These are phyloP conservation scores for Cyclophora punctaria DNA, from an alignment of 2,888 invertebrate species.

Conservation along the genomic window DNA sequence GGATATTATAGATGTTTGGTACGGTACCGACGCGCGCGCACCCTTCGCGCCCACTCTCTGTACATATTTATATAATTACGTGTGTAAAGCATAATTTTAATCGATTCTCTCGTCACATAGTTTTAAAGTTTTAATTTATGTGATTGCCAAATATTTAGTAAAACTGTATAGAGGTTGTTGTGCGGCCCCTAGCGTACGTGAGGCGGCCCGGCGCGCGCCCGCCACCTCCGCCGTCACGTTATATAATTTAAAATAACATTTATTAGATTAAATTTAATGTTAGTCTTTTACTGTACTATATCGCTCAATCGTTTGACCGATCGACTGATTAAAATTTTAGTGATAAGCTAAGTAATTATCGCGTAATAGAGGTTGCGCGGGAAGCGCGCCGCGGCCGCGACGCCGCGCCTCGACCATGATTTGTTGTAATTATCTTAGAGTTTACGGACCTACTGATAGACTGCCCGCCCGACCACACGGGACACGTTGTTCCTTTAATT, in stretches of 20 bases:
- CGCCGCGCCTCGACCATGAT: constrained; percentile 24
- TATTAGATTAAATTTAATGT: constrained; percentile 76
- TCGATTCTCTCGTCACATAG: constrained; percentile 72
- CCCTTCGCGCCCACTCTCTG: constrained; percentile 56
- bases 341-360: constrained; percentile 71
- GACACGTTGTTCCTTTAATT: constrained; percentile 50
- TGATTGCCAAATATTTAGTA: constrained; percentile 73
- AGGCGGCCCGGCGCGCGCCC: constrained; percentile 32
- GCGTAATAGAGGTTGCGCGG: constrained; percentile 24
- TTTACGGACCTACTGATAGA: constrained; percentile 54
- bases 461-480: constrained; percentile 28
- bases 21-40: constrained; percentile 34
- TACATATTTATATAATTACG: constrained; percentile 57
- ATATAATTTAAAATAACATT: constrained; percentile 71
- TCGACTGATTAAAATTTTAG: constrained; percentile 76
- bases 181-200: constrained; percentile 44
- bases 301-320: constrained; percentile 75
- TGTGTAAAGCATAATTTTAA: constrained; percentile 74
- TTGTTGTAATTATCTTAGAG: constrained; percentile 58
- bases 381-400: constrained; percentile 15
- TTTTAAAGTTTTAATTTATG: constrained; percentile 73
- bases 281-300: constrained; percentile 75
- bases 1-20: constrained; percentile 44
- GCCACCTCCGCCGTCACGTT: constrained; percentile 50
- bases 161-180: constrained; percentile 61